phyloP scores from a whole-genome alignment of 2,113 vertebrate species.

The Zapus hudsonius region DNA sequence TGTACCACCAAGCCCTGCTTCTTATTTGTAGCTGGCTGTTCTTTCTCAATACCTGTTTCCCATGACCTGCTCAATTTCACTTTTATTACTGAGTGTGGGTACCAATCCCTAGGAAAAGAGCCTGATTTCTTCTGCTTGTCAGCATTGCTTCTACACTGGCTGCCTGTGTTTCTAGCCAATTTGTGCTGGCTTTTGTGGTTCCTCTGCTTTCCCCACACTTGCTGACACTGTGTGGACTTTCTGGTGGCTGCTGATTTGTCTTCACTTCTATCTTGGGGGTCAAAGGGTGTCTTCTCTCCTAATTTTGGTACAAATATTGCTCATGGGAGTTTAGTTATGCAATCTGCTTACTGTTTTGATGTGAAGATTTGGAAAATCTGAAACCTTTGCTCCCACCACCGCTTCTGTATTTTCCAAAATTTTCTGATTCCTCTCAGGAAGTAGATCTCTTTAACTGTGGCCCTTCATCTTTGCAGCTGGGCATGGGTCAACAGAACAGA shows the following conservation, averaged over 20 bases:
- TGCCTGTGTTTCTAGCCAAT: neutral
- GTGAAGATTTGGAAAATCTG: slow-evolving; percentile 17
- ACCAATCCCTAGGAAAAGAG: neutral
- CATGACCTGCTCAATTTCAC: slow-evolving; percentile 2
- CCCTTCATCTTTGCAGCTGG: slow-evolving; percentile 3
- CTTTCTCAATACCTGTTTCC: neutral
- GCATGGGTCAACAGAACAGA: neutral
- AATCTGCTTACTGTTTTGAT: slow-evolving; percentile 11
- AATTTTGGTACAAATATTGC: slow-evolving; percentile 42
- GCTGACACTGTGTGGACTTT: neutral
- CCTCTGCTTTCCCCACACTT: neutral
- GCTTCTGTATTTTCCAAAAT: slow-evolving; percentile 16
- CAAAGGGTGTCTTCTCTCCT: neutral
- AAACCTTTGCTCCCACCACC: neutral
- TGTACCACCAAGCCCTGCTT: neutral
- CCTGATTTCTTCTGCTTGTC: neutral
- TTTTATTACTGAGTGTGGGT: neutral
- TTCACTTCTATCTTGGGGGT: neutral
- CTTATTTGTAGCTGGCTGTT: neutral
- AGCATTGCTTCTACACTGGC: neutral
- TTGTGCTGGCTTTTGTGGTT: neutral
- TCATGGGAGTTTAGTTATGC: slow-evolving; percentile 24
- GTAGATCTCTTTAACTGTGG: neutral
- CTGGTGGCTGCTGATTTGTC: neutral
- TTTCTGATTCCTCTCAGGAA: slow-evolving; percentile 30